Evolutionary conservation across 2,797 vertebrate species (phyloP), one percentile per base, ranked within the genome.

Genomic region (Chiloscyllium punctatum): DNA sequence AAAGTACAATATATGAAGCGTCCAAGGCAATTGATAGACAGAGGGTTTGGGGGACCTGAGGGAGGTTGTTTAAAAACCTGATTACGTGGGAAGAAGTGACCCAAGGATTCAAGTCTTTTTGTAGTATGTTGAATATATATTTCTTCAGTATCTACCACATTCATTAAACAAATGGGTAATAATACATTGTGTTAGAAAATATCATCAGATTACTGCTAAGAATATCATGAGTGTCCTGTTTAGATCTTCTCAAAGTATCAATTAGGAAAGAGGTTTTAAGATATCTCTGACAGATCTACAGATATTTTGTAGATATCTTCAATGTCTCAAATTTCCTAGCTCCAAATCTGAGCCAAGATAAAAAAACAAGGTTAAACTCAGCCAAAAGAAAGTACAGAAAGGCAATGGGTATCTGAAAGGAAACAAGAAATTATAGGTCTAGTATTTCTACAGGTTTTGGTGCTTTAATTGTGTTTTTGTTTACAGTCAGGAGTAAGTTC

Each of bases 241-340:
- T n/a, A 82, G 79, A 42, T 4, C n/a, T 82, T 71, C 5, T 5
- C 2, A 71, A 74, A 9, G 27, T 33, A 30, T 87, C 48, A 88
- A 15, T 33, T 23, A 8, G n/a, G n/a, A 90, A 90, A 62, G 30
- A 68, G 37, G 25, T 92, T 42, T 42, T 16, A 30, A 68, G 62
- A 68, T 37, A 37, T 92, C 18, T 92, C 25, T 42, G n/a, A 42
- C 33, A 69, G 37, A 69, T 42, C 62, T n/a, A 69, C 62, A 68
- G 11, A 92, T 92, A n/a, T 48, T 53, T 42, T 62, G 72, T n/a
- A n/a, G n/a, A n/a, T n/a, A n/a, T n/a, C 77, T 95, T 90, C 90
- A 94, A 62, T 57, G 62, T 95, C 82, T 97, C 97, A 48, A 97
- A 96, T 96, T 97, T 66, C 6, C 7, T 4, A 82, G 30, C 30